Percentiles rank a stretch among this genome's conserved stretches.
phyloP scores from a whole-genome alignment of 2,797 vertebrate genomes.

The Centroberyx gerrardi region DNA sequence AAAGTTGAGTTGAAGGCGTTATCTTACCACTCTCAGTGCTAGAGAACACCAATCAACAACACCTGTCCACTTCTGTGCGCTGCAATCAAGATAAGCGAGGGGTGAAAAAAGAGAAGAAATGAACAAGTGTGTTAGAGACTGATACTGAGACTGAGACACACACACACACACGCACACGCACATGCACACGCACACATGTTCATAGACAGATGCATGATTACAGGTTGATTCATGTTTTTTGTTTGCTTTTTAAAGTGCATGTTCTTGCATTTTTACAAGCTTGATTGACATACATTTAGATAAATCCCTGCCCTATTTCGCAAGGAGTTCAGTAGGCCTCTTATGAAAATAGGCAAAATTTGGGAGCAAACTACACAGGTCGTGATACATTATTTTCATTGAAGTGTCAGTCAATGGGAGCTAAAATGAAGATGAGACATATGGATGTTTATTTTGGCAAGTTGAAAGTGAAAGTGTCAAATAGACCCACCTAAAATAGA shows the following conservation, averaged over 20 bases:
- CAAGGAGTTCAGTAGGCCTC: too few relatives aligned
- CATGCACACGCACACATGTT: slow-evolving; percentile 20
- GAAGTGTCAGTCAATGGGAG: too few relatives aligned
- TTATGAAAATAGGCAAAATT: too few relatives aligned
- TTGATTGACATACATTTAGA: slow-evolving; percentile 14
- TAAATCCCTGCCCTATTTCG: not conserved
- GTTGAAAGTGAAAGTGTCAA: too few relatives aligned
- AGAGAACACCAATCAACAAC: slow-evolving; percentile 65
- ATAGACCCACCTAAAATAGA: too few relatives aligned
- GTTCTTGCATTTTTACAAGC: too few relatives aligned
- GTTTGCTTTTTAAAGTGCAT: too few relatives aligned
- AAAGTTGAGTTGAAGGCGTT: slow-evolving; percentile 71
- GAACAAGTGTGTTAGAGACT: slow-evolving; percentile 51
- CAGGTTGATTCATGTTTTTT: too few relatives aligned
- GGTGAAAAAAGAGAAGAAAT: slow-evolving; percentile 63
- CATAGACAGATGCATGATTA: not conserved
- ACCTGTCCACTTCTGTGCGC: slow-evolving; percentile 72
- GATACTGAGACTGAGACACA: slow-evolving; percentile 13
- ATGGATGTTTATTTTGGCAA: too few relatives aligned
- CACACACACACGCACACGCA: not conserved
- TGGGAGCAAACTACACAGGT: too few relatives aligned
- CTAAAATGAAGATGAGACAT: too few relatives aligned
- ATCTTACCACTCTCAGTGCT: slow-evolving; percentile 62
- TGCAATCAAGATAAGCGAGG: slow-evolving; percentile 71
- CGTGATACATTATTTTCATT: too few relatives aligned